Evolutionary conservation across 2,888 invertebrate species (phyloP).

Genomic region (Dicroscelio sp.): DNA sequence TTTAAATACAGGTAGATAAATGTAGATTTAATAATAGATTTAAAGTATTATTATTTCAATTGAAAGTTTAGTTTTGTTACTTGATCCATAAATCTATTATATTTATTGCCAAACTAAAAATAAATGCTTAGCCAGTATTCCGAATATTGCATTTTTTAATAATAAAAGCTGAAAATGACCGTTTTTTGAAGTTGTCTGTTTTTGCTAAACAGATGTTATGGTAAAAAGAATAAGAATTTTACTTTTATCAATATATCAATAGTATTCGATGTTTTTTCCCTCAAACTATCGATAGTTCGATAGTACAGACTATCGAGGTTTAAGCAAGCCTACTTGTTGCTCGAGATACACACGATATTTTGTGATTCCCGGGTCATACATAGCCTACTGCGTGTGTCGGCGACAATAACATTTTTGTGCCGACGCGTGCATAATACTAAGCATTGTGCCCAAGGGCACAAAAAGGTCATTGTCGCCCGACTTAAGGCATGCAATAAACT

Average conservation of each 20-base stretch:
- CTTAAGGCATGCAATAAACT: no score
- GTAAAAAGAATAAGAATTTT: not conserved
- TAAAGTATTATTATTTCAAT: not conserved
- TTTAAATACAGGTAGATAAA: not conserved
- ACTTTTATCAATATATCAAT: not conserved
- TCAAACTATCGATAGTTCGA: conserved; percentile 16
- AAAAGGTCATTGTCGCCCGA: no score
- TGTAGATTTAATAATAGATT: not conserved
- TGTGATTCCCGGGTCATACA: no score
- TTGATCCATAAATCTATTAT: not conserved
- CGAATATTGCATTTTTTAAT: not conserved
- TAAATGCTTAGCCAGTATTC: not conserved
- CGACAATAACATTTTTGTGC: no score
- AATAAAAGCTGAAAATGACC: not conserved
- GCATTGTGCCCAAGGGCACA: no score
- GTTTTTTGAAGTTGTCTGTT: not conserved
- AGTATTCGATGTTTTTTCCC: conserved; percentile 30
- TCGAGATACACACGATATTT: no score
- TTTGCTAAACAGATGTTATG: not conserved
- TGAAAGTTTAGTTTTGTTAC: not conserved
- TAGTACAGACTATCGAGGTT: conserved; percentile 34
- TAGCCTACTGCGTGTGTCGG: no score
- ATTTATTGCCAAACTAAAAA: not conserved
- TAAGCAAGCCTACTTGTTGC: conserved; percentile 12
- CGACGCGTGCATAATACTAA: no score